These are phyloP conservation scores for Drosophila teissieri DNA, from an alignment of 1,140 invertebrate genomes.

Conservation along the genomic window DNA sequence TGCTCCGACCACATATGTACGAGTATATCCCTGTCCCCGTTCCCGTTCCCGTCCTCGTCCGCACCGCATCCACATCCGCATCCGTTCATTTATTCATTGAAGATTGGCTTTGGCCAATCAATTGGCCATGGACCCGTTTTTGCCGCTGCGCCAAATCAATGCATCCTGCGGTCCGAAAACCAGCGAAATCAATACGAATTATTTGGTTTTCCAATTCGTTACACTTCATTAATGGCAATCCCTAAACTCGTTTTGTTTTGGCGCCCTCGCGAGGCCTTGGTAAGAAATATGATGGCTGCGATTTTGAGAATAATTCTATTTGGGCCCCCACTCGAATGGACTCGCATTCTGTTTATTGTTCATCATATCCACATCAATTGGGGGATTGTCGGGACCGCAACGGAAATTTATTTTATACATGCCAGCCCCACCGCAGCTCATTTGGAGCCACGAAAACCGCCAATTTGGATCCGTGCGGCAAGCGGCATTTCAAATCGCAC, in stretches of 20 bases:
- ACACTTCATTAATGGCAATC: conserved; percentile 72
- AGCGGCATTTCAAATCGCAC: conserved; percentile 68
- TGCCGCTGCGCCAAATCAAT: conserved; percentile 66
- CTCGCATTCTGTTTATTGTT: conserved; percentile 53
- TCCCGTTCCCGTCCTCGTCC: conserved; percentile 5
- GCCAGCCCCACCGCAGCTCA: conserved; percentile 57
- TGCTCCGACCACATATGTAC: neutral
- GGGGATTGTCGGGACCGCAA: conserved; percentile 33
- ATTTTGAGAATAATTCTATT: conserved; percentile 65
- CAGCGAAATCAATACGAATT: conserved; percentile 80
- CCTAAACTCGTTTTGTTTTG: conserved; percentile 30
- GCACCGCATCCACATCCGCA: conserved; percentile 9
- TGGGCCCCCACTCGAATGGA: conserved; percentile 28
- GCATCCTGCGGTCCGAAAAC: conserved; percentile 64
- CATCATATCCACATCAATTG: conserved; percentile 56
- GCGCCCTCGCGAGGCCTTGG: neutral
- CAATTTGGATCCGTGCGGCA: conserved; percentile 67
- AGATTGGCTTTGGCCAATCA: conserved; percentile 80
- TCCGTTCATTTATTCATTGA: conserved; percentile 78
- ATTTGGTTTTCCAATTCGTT: conserved; percentile 83
- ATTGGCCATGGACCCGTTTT: conserved; percentile 70
- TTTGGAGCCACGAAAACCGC: conserved; percentile 76
- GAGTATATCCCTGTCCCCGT: too few relatives aligned
- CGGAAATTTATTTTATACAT: conserved; percentile 68
- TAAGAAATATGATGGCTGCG: conserved; percentile 25